phyloP scores from a whole-genome alignment of 2,113 vertebrate species.

The Megaceryle maxima region DNA sequence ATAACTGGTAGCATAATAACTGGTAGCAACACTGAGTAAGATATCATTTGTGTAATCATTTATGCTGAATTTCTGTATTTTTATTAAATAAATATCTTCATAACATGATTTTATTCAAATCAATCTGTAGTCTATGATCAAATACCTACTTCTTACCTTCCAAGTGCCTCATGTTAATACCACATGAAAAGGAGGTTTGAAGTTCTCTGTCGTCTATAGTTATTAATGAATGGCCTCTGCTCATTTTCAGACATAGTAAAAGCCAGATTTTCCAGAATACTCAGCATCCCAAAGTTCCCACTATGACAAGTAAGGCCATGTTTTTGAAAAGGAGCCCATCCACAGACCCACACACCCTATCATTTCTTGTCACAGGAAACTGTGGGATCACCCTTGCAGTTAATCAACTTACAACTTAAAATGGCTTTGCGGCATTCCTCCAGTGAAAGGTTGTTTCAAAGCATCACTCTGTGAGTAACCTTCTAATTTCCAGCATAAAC shows the following conservation, averaged over 20 bases:
- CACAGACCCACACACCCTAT: neutral
- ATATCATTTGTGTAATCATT: neutral
- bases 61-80: neutral
- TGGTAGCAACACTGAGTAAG: neutral
- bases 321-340: neutral
- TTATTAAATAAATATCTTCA: neutral
- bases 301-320: neutral
- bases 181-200: neutral
- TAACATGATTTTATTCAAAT: neutral
- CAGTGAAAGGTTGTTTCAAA: neutral
- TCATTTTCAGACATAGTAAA: neutral
- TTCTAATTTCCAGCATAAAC: constrained; percentile 44
- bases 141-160: neutral
- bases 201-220: rapidly evolving
- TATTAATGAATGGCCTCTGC: neutral
- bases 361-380: neutral
- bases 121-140: neutral
- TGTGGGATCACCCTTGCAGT: neutral
- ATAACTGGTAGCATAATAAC: neutral
- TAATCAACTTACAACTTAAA: neutral
- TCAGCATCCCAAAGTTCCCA: neutral
- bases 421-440: neutral
- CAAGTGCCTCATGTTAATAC: neutral
- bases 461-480: constrained; percentile 22
- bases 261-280: neutral